Percentiles rank a stretch among this genome's conserved stretches.
phyloP scores from a whole-genome alignment of 2,797 vertebrate species.

The Crocidura indochinensis region DNA sequence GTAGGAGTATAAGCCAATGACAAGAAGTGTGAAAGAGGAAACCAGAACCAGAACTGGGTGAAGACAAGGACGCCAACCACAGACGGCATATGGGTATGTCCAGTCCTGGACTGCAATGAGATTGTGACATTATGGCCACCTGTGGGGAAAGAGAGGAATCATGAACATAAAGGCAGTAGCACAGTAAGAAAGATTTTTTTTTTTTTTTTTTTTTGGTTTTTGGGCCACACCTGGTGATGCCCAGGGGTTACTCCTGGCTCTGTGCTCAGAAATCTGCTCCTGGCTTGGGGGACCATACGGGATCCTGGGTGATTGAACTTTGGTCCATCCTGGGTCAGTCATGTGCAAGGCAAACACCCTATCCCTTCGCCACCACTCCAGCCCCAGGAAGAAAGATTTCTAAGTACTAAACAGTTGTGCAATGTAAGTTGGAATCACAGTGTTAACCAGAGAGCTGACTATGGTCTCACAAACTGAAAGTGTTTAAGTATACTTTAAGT shows the following conservation, averaged over 20 bases:
- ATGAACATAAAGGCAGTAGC: not conserved
- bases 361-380: too few species aligned
- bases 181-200: slow-evolving; percentile 40
- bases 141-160: slow-evolving; percentile 83
- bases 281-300: too few species aligned
- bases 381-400: slow-evolving; percentile 25
- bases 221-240: too few species aligned
- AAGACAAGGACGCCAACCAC: slow-evolving; percentile 99
- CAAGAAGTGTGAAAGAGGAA: slow-evolving; percentile 98
- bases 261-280: too few species aligned
- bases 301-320: too few species aligned
- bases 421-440: slow-evolving; percentile 4
- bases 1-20: slow-evolving; percentile 98
- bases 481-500: too few species aligned
- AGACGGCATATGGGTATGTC: slow-evolving; percentile 99
- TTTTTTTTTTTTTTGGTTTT: too few species aligned
- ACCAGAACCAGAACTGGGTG: slow-evolving; percentile 99
- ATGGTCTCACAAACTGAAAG: slow-evolving; percentile 27
- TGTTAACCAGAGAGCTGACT: slow-evolving; percentile 18
- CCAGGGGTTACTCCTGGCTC: too few species aligned
- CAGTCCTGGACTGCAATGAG: slow-evolving; percentile 98
- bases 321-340: too few species aligned
- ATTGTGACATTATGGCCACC: slow-evolving; percentile 99
- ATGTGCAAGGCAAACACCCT: too few species aligned
- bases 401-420: slow-evolving; percentile 10